phyloP scores from a whole-genome alignment of 2,797 vertebrate species.

The Peromyscus melanophrys region DNA sequence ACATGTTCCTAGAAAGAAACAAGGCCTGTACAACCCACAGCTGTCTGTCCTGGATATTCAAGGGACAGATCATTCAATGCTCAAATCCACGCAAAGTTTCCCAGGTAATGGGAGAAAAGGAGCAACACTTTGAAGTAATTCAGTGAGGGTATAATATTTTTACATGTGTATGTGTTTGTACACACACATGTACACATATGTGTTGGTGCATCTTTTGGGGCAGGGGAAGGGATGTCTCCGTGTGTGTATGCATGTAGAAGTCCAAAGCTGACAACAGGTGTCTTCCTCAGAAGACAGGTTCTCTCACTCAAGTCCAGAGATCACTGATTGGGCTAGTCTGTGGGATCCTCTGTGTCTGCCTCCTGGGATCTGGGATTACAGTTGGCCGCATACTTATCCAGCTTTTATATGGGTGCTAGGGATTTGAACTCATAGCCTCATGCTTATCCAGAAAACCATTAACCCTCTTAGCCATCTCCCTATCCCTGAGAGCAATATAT shows the following conservation, averaged over 20 bases:
- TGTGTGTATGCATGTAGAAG: not conserved
- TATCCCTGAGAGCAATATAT: not conserved
- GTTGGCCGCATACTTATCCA: not conserved
- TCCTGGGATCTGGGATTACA: not conserved
- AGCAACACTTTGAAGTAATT: not conserved
- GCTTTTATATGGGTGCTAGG: not conserved
- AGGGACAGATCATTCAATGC: not conserved
- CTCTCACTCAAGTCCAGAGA: not conserved
- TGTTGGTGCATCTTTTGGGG: not conserved
- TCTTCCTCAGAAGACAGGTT: not conserved
- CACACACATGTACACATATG: not conserved
- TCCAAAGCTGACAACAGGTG: not conserved
- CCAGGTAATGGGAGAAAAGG: not conserved
- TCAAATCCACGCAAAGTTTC: not conserved
- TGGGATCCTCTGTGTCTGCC: not conserved
- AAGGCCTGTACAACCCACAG: not conserved
- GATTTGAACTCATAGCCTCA: not conserved
- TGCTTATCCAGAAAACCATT: not conserved
- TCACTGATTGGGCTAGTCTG: not conserved
- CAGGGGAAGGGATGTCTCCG: not conserved
- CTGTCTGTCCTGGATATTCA: not conserved
- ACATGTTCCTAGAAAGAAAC: conserved; percentile 35
- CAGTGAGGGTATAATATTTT: not conserved
- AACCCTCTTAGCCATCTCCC: not conserved
- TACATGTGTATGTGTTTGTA: not conserved